Evolutionary conservation across 35 echinoderm and acorn worm genomes (phyloP), one percentile per base, ranked within the genome.

Genomic region (Chiridota heheva): DNA sequence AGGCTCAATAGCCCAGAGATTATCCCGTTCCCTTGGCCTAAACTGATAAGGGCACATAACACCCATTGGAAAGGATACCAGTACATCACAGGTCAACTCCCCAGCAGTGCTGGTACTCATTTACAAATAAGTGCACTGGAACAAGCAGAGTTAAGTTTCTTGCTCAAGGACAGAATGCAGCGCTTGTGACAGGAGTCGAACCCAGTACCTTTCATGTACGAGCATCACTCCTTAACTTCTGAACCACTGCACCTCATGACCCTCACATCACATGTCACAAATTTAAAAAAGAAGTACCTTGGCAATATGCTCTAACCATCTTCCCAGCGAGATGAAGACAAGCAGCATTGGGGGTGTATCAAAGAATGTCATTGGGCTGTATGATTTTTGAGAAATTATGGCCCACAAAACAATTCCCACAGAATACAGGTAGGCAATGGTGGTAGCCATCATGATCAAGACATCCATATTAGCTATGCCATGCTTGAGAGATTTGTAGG

Each of bases 331-430:
- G 24, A 98, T 83, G 63, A 98, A 91, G 15, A 98, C 87, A 3
- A 98, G 69, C 10, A 98, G 62, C 93, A 98, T 92, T 0, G 95
- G 95, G 7, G 95, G 95, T 6, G 95, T 98, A 35, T 98, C 95
- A 82, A 98, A 98, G 95, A 98, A 98, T 12, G 89, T 87, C 88
- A 98, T 81, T 0, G 95, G 89, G 43, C 89, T 91, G 18, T 78
- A 34, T 2, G 82, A 65, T 1, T 72, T 58, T 33, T 81, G 77
- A 63, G 32, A 61, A 2, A 62, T 69, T 22, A 98, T 85, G 58
- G 95, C 89, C 0, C 83, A 44, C 5, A 84, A 30, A 39, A 91
- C 80, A 32, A 91, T 70, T 39, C 84, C 66, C 33, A 91, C 84
- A 29, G 95, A 98, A 62, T 98, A 92, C 8, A 81, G 4, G 63